Percentiles rank a stretch among this genome's conserved stretches.
phyloP scores from a whole-genome alignment of 2,113 vertebrate species.

The Elephantulus edwardii region DNA sequence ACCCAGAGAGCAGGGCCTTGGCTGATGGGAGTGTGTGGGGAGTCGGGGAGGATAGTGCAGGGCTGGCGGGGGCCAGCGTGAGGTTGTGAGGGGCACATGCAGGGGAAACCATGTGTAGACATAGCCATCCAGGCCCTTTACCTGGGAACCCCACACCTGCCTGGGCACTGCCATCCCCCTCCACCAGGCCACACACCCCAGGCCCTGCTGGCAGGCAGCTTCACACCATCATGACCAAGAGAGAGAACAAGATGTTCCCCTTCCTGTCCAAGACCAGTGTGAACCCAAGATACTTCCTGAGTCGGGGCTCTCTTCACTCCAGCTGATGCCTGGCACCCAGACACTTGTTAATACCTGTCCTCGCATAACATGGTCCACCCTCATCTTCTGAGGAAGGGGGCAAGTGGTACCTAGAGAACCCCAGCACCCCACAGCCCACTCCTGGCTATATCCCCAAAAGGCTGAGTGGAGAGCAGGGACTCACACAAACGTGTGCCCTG shows the following conservation, averaged over 20 bases:
- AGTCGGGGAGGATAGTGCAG: neutral
- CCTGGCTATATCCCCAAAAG: fast-evolving
- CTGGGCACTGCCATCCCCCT: neutral
- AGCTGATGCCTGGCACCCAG: neutral
- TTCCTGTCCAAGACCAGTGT: neutral
- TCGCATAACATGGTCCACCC: neutral
- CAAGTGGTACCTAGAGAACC: neutral
- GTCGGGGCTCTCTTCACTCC: neutral
- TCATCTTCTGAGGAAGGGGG: no score
- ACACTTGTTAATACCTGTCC: neutral
- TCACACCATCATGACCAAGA: neutral
- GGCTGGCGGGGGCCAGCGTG: neutral
- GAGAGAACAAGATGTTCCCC: fast-evolving
- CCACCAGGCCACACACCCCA: neutral
- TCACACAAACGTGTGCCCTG: neutral
- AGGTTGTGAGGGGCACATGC: neutral
- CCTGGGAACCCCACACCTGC: neutral
- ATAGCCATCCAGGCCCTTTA: no score
- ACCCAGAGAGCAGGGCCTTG: neutral
- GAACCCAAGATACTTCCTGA: neutral
- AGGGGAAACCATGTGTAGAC: neutral
- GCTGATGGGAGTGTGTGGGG: no score
- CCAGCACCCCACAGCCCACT: neutral
- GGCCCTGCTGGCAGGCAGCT: neutral
- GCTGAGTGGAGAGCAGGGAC: neutral